Conservation (phyloP, 2,113 vertebrate genomes). For the Phrynocephalus versicolor region DNA sequence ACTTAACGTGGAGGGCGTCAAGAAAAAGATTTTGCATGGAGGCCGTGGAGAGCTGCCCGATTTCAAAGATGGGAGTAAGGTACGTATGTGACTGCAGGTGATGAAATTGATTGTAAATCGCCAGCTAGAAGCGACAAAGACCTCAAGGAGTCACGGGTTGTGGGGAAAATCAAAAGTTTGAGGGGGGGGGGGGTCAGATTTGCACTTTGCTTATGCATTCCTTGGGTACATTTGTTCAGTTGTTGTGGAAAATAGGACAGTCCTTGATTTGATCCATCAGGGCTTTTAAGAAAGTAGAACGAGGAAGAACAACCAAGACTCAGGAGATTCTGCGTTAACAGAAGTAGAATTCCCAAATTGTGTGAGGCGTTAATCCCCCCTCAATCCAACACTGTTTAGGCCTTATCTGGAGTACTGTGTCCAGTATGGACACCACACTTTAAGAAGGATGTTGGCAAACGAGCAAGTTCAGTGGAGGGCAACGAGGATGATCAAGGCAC, state of each 20-base stretch:
- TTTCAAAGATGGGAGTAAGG: constrained; percentile 85
- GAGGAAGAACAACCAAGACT: neutral
- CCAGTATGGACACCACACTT: too few relatives aligned
- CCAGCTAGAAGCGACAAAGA: neutral
- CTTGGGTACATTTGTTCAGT: too few relatives aligned
- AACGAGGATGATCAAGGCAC: too few relatives aligned
- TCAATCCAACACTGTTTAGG: too few relatives aligned
- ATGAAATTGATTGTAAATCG: neutral
- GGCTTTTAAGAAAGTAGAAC: neutral
- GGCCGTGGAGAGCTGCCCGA: constrained; percentile 79
- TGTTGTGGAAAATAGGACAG: too few relatives aligned
- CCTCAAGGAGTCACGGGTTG: neutral
- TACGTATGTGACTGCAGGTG: constrained; percentile 41
- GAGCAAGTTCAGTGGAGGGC: too few relatives aligned
- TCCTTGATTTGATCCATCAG: neutral
- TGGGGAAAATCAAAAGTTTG: neutral
- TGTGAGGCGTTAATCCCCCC: too few relatives aligned
- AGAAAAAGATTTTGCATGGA: constrained; percentile 86
- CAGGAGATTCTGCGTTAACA: too few relatives aligned
- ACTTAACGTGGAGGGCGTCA: constrained; percentile 80
- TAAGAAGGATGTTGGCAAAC: too few relatives aligned
- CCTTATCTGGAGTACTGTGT: too few relatives aligned
- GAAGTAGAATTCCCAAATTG: too few relatives aligned
- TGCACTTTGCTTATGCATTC: neutral
- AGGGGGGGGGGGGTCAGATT: neutral